A percentile compares a stretch with the other conserved stretches of the same genome.
Evolutionary conservation across 2,113 vertebrate genomes (phyloP).

Genomic region (Dromiciops gliroides): DNA sequence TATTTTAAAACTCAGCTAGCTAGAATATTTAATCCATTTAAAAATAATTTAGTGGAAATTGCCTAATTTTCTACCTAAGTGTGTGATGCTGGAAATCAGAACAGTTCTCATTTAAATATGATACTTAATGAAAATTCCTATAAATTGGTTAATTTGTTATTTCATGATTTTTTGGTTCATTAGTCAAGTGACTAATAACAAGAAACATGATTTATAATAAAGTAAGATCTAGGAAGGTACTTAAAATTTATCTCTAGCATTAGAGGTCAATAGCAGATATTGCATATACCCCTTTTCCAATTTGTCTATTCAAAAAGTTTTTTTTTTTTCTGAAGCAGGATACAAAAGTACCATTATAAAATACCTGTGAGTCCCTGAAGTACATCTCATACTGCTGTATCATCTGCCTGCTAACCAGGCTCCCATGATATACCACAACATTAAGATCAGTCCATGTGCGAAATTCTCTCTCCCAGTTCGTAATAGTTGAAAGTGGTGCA

Average conservation of each 20-base stretch:
- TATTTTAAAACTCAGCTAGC: constrained; percentile 30
- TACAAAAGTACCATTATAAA: background rate
- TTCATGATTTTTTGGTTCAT: background rate
- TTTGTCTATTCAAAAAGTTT: background rate
- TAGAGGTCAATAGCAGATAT: background rate
- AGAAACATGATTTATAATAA: constrained; percentile 33
- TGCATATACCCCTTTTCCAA: constrained; percentile 8
- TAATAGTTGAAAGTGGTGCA: constrained; percentile 97
- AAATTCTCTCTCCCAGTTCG: constrained; percentile 99
- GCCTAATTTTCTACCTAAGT: background rate
- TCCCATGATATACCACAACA: constrained; percentile 97
- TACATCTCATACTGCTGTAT: constrained; percentile 99
- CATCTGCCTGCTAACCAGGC: constrained; percentile 98
- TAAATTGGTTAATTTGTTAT: background rate
- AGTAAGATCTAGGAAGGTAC: constrained; percentile 31
- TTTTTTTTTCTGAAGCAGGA: background rate
- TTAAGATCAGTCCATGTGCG: constrained; percentile 96
- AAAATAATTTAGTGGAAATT: constrained; percentile 28
- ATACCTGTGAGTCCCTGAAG: constrained; percentile 97
- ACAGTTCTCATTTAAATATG: constrained; percentile 7
- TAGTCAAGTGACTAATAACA: constrained; percentile 17
- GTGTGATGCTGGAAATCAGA: background rate
- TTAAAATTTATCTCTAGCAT: constrained; percentile 40
- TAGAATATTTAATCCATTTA: constrained; percentile 43
- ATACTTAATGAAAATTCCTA: background rate